Evolutionary conservation across 37 sponge, comb jelly and placozoan species (phyloP).

Genomic region (Spongia lamella): DNA sequence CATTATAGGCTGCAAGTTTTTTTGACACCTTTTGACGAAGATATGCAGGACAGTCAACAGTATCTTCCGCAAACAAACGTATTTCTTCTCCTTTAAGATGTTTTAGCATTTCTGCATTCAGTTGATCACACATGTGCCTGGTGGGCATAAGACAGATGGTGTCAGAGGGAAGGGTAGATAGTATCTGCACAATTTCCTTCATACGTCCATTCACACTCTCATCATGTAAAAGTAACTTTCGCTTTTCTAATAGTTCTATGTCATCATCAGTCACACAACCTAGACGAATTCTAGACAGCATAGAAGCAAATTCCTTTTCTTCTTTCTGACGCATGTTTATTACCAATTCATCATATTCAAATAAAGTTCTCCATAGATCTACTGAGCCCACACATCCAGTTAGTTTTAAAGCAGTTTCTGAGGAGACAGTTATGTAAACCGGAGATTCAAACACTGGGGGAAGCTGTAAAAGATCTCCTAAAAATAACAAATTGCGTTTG

Average conservation of each 20-base stretch:
- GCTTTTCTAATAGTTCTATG: not conserved
- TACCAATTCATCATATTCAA: slow-evolving; percentile 51
- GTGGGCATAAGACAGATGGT: slow-evolving; percentile 51
- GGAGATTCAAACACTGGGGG: slow-evolving; percentile 38
- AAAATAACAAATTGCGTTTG: slow-evolving; percentile 18
- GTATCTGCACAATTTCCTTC: too few species aligned
- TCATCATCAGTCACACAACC: slow-evolving; percentile 5
- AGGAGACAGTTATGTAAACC: not conserved
- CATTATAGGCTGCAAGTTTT: slow-evolving; percentile 47
- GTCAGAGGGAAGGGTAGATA: not conserved
- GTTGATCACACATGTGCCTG: slow-evolving; percentile 15
- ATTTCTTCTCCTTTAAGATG: not conserved
- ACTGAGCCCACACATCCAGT: slow-evolving; percentile 16
- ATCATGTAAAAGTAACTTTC: too few species aligned
- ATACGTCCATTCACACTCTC: too few species aligned
- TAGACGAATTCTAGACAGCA: slow-evolving; percentile 26
- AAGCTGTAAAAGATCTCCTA: slow-evolving; percentile 63
- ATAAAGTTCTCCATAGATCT: slow-evolving; percentile 33
- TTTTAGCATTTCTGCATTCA: slow-evolving; percentile 34
- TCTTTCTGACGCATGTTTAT: slow-evolving; percentile 69
- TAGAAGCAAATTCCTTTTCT: slow-evolving; percentile 5
- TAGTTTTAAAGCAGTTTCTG: not conserved
- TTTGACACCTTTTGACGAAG: slow-evolving; percentile 26
- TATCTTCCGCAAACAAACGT: slow-evolving; percentile 29
- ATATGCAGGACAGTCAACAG: slow-evolving; percentile 47